Evolutionary conservation across 2,888 invertebrate genomes (phyloP), one percentile per base, ranked within the genome.

Genomic region (Cheilosia impressa): DNA sequence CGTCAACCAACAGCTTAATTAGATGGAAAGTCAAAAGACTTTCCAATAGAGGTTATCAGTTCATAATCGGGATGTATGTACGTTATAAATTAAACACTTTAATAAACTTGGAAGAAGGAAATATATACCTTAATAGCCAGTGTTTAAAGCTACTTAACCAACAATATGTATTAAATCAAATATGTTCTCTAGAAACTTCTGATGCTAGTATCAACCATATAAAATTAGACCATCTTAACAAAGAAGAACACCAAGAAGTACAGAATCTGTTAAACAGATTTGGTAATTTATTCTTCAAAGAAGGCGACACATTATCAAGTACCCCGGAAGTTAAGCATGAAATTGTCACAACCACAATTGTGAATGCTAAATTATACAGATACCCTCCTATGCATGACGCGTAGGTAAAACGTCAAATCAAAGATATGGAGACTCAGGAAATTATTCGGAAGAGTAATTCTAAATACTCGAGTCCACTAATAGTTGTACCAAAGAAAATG

Each of bases 1-100:
- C 45, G 3, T n/a, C 52, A 38, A 5, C 31, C 31, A 34, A 53
- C 15, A 43, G 62, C 7, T 10, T 45, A 6, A 45, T 73, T 9
- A 63, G 53, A 43, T 62, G 73, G 73, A 73, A 63, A 55, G 63
- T 73, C n/a, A 63, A 41, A n/a, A n/a, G 53, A 27, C 43, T 62
- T 3, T 53, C 15, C 15, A 60, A 62, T 6, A 72, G 52, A 62
- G 53, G 31, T 19, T 72, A 72, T n/a, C 52, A 52, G 27, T 72
- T 72, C 31, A 53, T 62, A 13, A 60, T 72, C 15, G 60, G 52
- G 6, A 72, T 41, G 13, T 31, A 68, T 7, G 15, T 38, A 27
- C n/a, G 52, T 1, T 34, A 24, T 4, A 60, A 72, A 13, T 7
- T 60, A 13, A 72, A 43, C n/a, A 34, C 71, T 4, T 2, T 53